phyloP scores from a whole-genome alignment of 2,888 invertebrate species.

The Mamestra brassicae region DNA sequence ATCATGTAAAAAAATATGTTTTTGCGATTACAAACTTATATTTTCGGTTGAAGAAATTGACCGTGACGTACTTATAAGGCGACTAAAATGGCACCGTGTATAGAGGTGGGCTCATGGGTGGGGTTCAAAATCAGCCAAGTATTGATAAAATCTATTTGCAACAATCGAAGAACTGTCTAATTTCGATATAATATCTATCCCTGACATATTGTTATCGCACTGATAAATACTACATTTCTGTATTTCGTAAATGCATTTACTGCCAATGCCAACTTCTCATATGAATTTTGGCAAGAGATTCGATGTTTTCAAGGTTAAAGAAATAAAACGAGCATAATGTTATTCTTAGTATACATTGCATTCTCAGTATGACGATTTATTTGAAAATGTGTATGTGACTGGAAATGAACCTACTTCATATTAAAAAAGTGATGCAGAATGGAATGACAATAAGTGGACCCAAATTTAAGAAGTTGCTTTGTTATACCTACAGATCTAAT shows the following conservation, averaged over 20 bases:
- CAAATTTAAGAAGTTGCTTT: not conserved
- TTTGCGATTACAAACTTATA: no score
- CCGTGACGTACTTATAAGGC: no score
- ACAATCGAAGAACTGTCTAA: conserved; percentile 1
- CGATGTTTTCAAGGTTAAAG: conserved; percentile 45
- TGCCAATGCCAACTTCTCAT: conserved; percentile 47
- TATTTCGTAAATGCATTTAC: conserved; percentile 37
- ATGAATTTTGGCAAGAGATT: conserved; percentile 48
- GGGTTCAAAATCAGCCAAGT: not conserved
- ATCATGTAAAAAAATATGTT: no score
- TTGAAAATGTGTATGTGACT: conserved; percentile 6
- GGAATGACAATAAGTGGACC: not conserved
- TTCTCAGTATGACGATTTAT: conserved; percentile 13
- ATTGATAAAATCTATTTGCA: conserved; percentile 18
- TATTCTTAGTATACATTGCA: conserved; percentile 44
- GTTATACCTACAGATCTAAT: not conserved
- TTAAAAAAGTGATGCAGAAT: not conserved
- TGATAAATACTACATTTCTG: conserved; percentile 33
- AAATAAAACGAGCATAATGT: conserved; percentile 45
- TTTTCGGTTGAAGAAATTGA: no score
- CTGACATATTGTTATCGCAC: conserved; percentile 24
- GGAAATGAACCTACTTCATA: conserved; percentile 11
- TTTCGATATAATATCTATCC: conserved; percentile 24
- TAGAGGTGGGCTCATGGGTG: not conserved
- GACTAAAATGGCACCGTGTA: no score